phyloP scores from a whole-genome alignment of 2,888 invertebrate genomes.

The Apamea sordens region DNA sequence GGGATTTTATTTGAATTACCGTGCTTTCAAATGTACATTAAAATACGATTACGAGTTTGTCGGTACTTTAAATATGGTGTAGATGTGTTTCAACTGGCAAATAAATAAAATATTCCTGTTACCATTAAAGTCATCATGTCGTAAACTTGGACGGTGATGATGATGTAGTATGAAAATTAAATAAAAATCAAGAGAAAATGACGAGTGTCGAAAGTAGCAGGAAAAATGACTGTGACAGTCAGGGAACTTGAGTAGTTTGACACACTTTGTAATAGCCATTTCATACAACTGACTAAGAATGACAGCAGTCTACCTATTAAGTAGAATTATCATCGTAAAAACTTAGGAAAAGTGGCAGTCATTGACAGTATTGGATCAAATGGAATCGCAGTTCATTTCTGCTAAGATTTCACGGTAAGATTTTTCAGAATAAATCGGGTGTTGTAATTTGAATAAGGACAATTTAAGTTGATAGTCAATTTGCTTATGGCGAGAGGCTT shows the following conservation, averaged over 20 bases:
- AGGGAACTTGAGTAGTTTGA: neutral
- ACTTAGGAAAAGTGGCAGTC: neutral
- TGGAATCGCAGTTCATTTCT: neutral
- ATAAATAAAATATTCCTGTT: conserved; percentile 59
- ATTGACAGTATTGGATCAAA: neutral
- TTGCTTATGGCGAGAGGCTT: too few species aligned
- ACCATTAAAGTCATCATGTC: conserved; percentile 37
- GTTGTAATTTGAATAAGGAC: neutral
- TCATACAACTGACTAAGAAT: neutral
- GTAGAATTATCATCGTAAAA: neutral
- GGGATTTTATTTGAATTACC: conserved; percentile 70
- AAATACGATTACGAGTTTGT: conserved; percentile 67
- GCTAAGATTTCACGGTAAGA: neutral
- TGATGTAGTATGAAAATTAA: conserved; percentile 49
- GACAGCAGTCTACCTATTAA: neutral
- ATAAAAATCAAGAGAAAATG: conserved; percentile 48
- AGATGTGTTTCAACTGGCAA: conserved; percentile 62
- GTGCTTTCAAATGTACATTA: conserved; percentile 70
- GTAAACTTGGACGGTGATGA: conserved; percentile 24
- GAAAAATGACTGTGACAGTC: neutral
- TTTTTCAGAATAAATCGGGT: neutral
- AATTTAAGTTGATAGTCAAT: neutral
- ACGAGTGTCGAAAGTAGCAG: conserved; percentile 1
- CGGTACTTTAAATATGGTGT: conserved; percentile 56
- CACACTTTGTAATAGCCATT: neutral